A percentile compares a stretch with the other conserved stretches of the same genome.
Conservation (phyloP, 2,797 vertebrate species). For the Neosalanx taihuensis region DNA sequence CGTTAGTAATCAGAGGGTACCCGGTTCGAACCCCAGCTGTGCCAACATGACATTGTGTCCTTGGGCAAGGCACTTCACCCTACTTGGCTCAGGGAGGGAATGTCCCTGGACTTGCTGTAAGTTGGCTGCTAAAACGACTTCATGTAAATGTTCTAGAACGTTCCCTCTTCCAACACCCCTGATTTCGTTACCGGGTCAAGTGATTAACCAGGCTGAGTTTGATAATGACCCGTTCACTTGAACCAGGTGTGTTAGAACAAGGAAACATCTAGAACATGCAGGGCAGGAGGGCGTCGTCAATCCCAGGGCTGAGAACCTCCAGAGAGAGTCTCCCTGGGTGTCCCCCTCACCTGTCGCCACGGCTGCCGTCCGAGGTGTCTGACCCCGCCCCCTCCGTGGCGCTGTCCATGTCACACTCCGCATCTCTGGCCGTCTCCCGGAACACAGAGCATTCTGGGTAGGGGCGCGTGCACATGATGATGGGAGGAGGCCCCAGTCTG, state of each 20-base stretch:
- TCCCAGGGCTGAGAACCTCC: slow-evolving; percentile 44
- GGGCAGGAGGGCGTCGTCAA: slow-evolving; percentile 74
- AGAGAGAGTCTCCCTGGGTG: neutral
- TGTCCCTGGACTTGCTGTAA: too few species aligned
- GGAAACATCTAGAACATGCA: slow-evolving; percentile 81
- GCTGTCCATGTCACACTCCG: slow-evolving; percentile 69
- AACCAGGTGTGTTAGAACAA: neutral
- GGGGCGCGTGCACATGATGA: slow-evolving; percentile 77
- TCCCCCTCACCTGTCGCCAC: slow-evolving; percentile 73
- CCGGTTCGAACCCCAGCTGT: too few species aligned
- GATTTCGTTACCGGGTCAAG: too few species aligned
- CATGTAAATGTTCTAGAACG: too few species aligned
- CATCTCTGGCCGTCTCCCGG: slow-evolving; percentile 80
- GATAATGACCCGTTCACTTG: neutral
- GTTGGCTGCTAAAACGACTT: too few species aligned
- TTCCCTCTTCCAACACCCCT: too few species aligned
- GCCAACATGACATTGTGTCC: too few species aligned
- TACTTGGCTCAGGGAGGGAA: too few species aligned
- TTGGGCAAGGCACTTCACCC: too few species aligned
- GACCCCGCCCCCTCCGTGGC: slow-evolving; percentile 83
- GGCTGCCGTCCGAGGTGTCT: slow-evolving; percentile 76
- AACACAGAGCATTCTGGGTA: slow-evolving; percentile 13
- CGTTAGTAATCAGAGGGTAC: too few species aligned
- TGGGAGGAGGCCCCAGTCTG: slow-evolving; percentile 61
- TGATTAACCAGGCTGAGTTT: neutral